Conservation (phyloP, 2,113 vertebrate species). For the Daboia siamensis region DNA sequence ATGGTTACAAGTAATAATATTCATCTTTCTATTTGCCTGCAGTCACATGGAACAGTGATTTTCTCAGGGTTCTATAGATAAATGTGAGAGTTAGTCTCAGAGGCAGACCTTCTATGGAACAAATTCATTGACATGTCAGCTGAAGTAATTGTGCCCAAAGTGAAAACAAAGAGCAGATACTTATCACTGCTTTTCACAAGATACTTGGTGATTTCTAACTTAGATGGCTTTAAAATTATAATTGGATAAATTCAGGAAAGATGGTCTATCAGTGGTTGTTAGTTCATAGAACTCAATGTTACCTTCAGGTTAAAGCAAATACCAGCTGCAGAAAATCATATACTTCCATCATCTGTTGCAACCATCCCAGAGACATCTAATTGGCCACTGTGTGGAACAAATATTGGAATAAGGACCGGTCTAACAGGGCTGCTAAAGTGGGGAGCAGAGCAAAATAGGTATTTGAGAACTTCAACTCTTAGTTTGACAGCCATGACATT, state of each 20-base stretch:
- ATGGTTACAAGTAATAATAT: slow-evolving; percentile 4
- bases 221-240: not conserved
- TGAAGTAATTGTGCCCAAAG: not conserved
- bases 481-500: not conserved
- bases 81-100: not conserved
- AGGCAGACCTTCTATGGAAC: not conserved
- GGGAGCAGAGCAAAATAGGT: not conserved
- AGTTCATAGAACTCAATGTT: not conserved
- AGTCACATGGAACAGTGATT: not conserved
- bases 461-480: not conserved
- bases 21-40: not conserved
- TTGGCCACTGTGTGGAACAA: not conserved
- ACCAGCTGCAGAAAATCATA: not conserved
- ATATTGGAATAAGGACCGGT: not conserved
- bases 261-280: not conserved
- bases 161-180: not conserved
- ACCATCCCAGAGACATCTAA: not conserved
- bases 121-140: not conserved
- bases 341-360: not conserved
- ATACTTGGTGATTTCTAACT: not conserved
- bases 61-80: not conserved
- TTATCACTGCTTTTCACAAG: not conserved
- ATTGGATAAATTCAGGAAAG: not conserved
- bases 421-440: not conserved
- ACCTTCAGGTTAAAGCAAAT: not conserved